Evolutionary conservation across 2,797 vertebrate genomes (phyloP), one percentile per base, ranked within the genome.

Genomic region (Melanotaenia maccullochi): DNA sequence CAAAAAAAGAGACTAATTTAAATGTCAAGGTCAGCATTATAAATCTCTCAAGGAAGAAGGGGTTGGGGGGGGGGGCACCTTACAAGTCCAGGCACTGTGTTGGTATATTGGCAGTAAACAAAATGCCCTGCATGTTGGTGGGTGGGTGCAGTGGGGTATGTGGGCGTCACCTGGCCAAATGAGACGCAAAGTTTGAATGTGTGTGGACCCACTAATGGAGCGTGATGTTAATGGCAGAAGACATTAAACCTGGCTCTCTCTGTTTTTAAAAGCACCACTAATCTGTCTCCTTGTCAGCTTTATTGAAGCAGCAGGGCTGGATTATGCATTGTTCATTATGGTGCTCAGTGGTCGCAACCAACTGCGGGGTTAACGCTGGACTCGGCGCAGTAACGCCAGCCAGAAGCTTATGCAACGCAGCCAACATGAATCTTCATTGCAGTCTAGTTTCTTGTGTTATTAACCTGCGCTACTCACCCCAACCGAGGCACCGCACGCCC

Each of bases 11-110:
- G 82, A 87, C 86, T 90, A 84, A 93, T 87, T 89, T 89, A 89
- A 93, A 90, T 91, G 90, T 90, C 87, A 92, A 90, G 90, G 91
- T 90, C 88, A 82, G 81, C 73, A 55, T 87, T 89, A 87, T 92
- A 90, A 93, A 92, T 93, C 89, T 89, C 77, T 55, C 16, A 71
- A 64, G 82, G 78, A 82, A 79, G 60, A 52, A 60, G 54, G 63
- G 75, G 77, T 78, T 71, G 81, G 78, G 61, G 51, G 51, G 57
- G 63, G 65, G 71, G 68, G 79, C 77, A 75, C 60, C 70, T 44
- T 74, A 49, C 35, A 35, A 82, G 81, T 38, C 60, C 67, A 16
- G 71, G 72, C 51, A 64, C 72, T 73, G 68, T 60, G 80, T 79
- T 52, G 69, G 76, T 76, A 49, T 35, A 71, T 47, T 78, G 72